Base-by-base conservation (phyloP, 2,797 vertebrate genomes). In the Sebastes nivosus region DNA sequence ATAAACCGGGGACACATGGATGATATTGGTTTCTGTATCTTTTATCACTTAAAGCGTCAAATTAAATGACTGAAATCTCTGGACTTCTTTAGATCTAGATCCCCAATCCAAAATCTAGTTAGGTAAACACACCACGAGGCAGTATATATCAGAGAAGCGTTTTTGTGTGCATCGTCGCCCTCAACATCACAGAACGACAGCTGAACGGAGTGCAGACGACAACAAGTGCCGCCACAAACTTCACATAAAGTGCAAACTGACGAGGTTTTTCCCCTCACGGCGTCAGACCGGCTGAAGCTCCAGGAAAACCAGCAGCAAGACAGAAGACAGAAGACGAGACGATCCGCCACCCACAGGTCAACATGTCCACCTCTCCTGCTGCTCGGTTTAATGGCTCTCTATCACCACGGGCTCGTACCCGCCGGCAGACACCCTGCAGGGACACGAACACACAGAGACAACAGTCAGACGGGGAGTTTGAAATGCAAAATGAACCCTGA, bases 391-490 rank as follows among this genome's bases (percentile, higher is more conserved):
- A 84, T 97, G 98, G 95, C 96, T 98, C 95, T 98, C 98, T 2
- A 99, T 98, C 91, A 99, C 97, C 64, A 99, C 98, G 0, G 98
- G 98, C 94, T 99, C 98, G 6, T 96, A 99, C 76, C 97, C 96
- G 80, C 97, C 97, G 27, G 98, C 97, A 52, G 97, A 96, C 83
- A 98, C 96, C 95, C 98, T 99, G 95, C 10, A 27, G 61, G 60
- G 34, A 88, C 52, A 4, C 89, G 65, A 61, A 29, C 54, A 72
- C 7, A 84, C 20, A 32, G 16, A 8, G 2, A 29, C 22, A 24
- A 14, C 11, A 9, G 57, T 79, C 67, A 82, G 42, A 13, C 36
- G 36, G 36, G 36, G 12, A 12, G 36, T 38, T 38, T 38, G 36
- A 38, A 38, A 38, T 38, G 36, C 36, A 38, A 2, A 1, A 36